Conservation (phyloP, 2,113 vertebrate species). For the Myiopsitta monachus region DNA sequence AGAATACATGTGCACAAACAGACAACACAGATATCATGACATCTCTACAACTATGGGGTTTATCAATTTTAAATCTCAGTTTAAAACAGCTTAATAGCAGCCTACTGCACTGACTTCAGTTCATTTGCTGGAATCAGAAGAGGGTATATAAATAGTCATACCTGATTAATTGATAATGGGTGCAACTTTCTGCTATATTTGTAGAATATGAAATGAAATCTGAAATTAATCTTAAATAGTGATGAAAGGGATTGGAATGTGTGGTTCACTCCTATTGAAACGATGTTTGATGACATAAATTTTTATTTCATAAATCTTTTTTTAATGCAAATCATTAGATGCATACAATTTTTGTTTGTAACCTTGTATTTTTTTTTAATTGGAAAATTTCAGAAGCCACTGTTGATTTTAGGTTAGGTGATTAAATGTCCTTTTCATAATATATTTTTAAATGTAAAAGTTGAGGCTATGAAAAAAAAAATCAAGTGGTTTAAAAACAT, state of each 20-base stretch:
- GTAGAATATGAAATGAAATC: neutral
- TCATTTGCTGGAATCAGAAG: neutral
- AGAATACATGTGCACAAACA: neutral
- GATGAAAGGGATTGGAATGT: neutral
- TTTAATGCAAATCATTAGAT: neutral
- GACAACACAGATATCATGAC: neutral
- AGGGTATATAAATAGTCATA: neutral
- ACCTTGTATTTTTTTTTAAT: neutral
- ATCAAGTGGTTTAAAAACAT: neutral
- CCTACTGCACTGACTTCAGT: neutral
- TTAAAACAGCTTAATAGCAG: neutral
- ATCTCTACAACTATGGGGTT: neutral
- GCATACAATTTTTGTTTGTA: neutral
- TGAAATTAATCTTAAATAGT: neutral
- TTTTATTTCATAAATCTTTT: neutral
- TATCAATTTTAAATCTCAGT: neutral
- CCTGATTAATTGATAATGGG: neutral
- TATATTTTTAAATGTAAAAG: neutral
- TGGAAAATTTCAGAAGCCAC: neutral
- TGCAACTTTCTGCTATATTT: neutral
- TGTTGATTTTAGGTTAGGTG: neutral
- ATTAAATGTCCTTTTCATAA: neutral
- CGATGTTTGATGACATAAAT: neutral
- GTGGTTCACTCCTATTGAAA: neutral
- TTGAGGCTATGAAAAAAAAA: neutral